These are phyloP conservation scores for Leucophenga varia DNA, from an alignment of 1,140 invertebrate species.

Conservation along the genomic window DNA sequence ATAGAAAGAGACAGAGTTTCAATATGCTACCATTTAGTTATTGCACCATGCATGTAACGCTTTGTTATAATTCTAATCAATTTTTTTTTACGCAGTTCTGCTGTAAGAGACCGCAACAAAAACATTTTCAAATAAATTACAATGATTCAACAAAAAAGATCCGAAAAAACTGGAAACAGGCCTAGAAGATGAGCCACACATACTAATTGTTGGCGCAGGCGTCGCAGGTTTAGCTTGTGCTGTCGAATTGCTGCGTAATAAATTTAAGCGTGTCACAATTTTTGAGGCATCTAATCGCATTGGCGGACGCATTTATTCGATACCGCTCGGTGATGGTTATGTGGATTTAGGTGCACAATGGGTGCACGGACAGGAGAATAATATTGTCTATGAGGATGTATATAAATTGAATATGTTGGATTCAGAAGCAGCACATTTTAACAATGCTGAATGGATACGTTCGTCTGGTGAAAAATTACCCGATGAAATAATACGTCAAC, in stretches of 20 bases:
- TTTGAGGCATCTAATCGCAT: constrained; percentile 70
- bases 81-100: too few relatives aligned
- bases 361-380: constrained; percentile 73
- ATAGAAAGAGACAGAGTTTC: too few relatives aligned
- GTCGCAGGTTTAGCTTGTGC: constrained; percentile 63
- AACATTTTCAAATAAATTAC: too few relatives aligned
- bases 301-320: constrained; percentile 67
- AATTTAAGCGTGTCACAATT: constrained; percentile 58
- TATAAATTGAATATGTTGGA: constrained; percentile 58
- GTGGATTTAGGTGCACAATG: constrained; percentile 79
- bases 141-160: constrained; percentile 6
- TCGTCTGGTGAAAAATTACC: constrained; percentile 37
- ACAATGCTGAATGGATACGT: constrained; percentile 35
- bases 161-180: constrained; percentile 4
- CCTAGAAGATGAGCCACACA: constrained; percentile 5
- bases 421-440: constrained; percentile 8
- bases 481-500: neutral
- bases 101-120: too few relatives aligned
- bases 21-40: too few relatives aligned
- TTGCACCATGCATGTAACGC: too few relatives aligned
- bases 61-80: too few relatives aligned
- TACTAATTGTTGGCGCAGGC: constrained; percentile 63
- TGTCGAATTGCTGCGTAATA: constrained; percentile 53
- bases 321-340: constrained; percentile 60
- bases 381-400: constrained; percentile 67